Conservation (phyloP, 2,797 vertebrate genomes). For the Lutjanus argentimaculatus region DNA sequence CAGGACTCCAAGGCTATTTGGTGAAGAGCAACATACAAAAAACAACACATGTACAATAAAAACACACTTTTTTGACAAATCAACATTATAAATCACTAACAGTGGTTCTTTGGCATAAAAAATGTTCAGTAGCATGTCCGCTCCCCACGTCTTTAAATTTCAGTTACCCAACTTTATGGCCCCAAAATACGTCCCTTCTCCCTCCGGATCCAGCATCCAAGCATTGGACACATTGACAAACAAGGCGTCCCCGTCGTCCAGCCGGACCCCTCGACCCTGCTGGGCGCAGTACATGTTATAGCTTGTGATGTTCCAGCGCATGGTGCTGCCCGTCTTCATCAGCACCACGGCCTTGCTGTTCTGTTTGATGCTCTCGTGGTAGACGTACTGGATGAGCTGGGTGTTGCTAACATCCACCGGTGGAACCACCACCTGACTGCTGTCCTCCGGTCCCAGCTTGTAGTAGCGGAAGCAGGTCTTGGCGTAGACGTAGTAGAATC, state of each 20-base stretch:
- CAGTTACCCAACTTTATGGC: slow-evolving; percentile 94
- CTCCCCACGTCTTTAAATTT: slow-evolving; percentile 65
- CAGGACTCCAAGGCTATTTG: slow-evolving; percentile 46
- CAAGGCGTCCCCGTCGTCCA: slow-evolving; percentile 91
- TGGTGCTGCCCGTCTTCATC: slow-evolving; percentile 95
- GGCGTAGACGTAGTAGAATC: slow-evolving; percentile 96
- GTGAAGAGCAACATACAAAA: slow-evolving; percentile 53
- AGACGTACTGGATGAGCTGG: slow-evolving; percentile 94
- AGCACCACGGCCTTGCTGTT: slow-evolving; percentile 86
- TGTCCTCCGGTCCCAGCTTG: slow-evolving; percentile 47
- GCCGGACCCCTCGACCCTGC: slow-evolving; percentile 91
- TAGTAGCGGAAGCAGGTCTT: slow-evolving; percentile 95
- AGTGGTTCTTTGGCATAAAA: slow-evolving; percentile 86
- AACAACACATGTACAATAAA: slow-evolving; percentile 37
- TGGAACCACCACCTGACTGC: slow-evolving; percentile 20
- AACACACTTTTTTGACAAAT: slow-evolving; percentile 47
- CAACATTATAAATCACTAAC: slow-evolving; percentile 78
- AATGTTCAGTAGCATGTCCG: slow-evolving; percentile 87
- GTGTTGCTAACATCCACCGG: slow-evolving; percentile 85
- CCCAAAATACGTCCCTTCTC: slow-evolving; percentile 95
- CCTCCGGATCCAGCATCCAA: slow-evolving; percentile 90
- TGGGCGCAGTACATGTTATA: slow-evolving; percentile 98
- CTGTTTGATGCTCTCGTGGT: slow-evolving; percentile 89
- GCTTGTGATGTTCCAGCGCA: slow-evolving; percentile 90
- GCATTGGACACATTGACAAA: slow-evolving; percentile 93